phyloP scores from a whole-genome alignment of 2,113 vertebrate species.

The Oreochromis niloticus region DNA sequence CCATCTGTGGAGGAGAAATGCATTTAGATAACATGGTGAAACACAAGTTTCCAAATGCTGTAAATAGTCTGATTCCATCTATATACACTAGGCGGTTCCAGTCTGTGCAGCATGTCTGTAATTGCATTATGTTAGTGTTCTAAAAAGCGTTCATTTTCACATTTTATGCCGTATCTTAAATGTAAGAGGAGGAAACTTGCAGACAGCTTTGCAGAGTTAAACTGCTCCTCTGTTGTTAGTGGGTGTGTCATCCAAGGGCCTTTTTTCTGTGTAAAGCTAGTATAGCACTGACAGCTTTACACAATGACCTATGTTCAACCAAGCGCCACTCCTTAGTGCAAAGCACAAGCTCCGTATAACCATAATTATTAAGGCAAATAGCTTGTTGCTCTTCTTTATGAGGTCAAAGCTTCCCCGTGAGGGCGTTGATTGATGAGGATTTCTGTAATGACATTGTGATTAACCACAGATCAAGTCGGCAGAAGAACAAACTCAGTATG shows the following conservation, averaged over 20 bases:
- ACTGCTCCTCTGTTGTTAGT: not conserved
- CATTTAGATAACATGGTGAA: not conserved
- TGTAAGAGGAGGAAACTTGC: not conserved
- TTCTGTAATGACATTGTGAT: not conserved
- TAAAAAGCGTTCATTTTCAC: not conserved
- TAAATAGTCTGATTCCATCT: not conserved
- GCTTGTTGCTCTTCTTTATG: not conserved
- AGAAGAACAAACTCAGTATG: not conserved
- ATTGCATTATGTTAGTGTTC: not conserved
- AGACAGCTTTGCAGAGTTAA: not conserved
- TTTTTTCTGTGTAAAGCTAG: not conserved
- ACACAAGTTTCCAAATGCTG: not conserved
- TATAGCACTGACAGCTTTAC: not conserved
- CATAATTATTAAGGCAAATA: not conserved
- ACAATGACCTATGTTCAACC: not conserved
- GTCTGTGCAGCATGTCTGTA: not conserved
- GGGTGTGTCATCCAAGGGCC: not conserved
- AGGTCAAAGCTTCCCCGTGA: not conserved
- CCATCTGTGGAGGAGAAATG: not conserved
- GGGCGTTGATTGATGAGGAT: not conserved
- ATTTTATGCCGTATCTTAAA: not conserved
- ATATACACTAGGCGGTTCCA: not conserved
- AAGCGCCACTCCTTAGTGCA: not conserved
- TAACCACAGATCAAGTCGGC: not conserved
- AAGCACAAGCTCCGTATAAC: not conserved